A percentile compares a stretch with the other conserved stretches of the same genome.
phyloP scores from a whole-genome alignment of 2,888 invertebrate genomes.

The Miltochrista miniata region DNA sequence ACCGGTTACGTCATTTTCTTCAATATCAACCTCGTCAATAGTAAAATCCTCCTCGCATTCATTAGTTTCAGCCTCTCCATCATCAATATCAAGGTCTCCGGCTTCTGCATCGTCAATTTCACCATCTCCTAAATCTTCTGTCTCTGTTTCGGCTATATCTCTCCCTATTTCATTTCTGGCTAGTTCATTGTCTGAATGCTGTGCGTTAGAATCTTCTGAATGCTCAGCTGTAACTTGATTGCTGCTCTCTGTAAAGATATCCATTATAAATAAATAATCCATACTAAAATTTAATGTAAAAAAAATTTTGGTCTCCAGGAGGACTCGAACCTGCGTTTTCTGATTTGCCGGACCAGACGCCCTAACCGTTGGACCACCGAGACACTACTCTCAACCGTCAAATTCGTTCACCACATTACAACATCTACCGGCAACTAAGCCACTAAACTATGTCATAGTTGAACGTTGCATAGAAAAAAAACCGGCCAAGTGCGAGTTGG shows the following conservation, averaged over 20 bases:
- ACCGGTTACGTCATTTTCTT: neutral
- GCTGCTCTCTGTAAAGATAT: conserved; percentile 57
- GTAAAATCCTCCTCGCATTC: conserved; percentile 1
- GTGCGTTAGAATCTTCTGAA: conserved; percentile 67
- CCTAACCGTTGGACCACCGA: too few relatives aligned
- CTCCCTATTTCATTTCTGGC: conserved; percentile 18
- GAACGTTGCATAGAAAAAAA: too few relatives aligned
- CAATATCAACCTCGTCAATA: neutral
- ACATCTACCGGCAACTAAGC: too few relatives aligned
- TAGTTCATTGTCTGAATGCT: conserved; percentile 43
- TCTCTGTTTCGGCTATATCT: conserved; percentile 3
- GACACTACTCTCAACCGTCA: too few relatives aligned
- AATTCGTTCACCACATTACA: too few relatives aligned
- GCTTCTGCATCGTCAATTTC: neutral
- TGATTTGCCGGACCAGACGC: too few relatives aligned
- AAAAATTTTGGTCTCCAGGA: too few relatives aligned
- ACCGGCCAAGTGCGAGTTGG: too few relatives aligned
- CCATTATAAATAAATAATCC: too few relatives aligned
- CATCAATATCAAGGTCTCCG: neutral
- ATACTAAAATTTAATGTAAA: too few relatives aligned
- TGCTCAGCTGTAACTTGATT: conserved; percentile 62
- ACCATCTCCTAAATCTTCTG: neutral
- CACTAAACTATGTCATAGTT: too few relatives aligned
- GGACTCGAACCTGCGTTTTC: too few relatives aligned
- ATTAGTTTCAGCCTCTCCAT: neutral